These are phyloP conservation scores for Patella vulgata DNA, from an alignment of 1,140 invertebrate genomes.

Conservation along the genomic window DNA sequence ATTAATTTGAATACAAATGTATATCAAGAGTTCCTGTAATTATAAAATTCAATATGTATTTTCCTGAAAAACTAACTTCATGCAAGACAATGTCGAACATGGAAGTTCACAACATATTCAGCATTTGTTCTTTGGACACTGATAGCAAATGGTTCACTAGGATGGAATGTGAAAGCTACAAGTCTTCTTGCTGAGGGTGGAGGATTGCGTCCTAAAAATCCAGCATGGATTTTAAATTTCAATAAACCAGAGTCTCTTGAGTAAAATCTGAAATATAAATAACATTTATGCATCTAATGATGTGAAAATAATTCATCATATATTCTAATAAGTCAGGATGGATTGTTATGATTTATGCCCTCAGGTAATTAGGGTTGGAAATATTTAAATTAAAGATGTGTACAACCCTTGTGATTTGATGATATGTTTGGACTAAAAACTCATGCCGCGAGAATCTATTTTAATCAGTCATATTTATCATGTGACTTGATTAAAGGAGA, in stretches of 20 bases:
- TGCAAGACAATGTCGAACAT: conserved; percentile 71
- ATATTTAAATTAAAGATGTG: too few relatives aligned
- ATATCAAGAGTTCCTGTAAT: too few relatives aligned
- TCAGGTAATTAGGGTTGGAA: too few relatives aligned
- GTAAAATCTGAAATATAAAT: conserved; percentile 79
- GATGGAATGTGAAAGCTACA: conserved; percentile 98
- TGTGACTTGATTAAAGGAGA: too few relatives aligned
- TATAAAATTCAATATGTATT: too few relatives aligned
- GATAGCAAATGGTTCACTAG: conserved; percentile 94
- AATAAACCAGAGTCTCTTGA: conserved; percentile 86
- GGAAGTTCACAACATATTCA: conserved; percentile 97
- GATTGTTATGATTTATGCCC: not conserved
- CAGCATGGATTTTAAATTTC: conserved; percentile 89
- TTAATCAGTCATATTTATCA: too few relatives aligned
- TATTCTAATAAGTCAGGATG: not conserved
- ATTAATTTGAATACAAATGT: too few relatives aligned
- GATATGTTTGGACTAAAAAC: too few relatives aligned
- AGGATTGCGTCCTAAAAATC: conserved; percentile 73
- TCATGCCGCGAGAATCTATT: too few relatives aligned
- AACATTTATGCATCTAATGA: too few relatives aligned
- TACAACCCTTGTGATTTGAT: too few relatives aligned
- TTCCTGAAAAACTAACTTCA: too few relatives aligned
- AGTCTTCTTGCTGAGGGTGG: conserved; percentile 76
- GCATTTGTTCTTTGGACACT: conserved; percentile 94
- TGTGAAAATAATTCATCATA: not conserved